Evolutionary conservation across 2,113 vertebrate genomes (phyloP).

Genomic region (Microcebus lehilahytsara): DNA sequence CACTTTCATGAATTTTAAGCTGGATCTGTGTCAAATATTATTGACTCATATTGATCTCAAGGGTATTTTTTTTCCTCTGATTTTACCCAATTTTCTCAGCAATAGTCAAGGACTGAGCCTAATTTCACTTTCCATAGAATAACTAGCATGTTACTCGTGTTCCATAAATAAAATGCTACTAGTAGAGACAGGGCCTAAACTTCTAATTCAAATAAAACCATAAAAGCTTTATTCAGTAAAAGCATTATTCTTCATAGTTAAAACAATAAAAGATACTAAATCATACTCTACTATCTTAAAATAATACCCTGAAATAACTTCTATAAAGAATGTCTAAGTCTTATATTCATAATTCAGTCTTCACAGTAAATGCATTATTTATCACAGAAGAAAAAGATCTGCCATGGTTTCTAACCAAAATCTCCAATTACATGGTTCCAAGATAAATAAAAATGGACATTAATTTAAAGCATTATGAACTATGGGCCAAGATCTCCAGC

Average conservation of each 20-base stretch:
- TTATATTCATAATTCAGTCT: neutral
- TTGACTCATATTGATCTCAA: neutral
- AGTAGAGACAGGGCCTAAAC: neutral
- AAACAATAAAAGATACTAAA: neutral
- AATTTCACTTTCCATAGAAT: neutral
- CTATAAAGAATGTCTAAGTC: neutral
- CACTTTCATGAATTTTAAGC: neutral
- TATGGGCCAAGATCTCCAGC: neutral
- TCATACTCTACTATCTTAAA: neutral
- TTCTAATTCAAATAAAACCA: slow-evolving; percentile 42
- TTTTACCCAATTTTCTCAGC: slow-evolving; percentile 20
- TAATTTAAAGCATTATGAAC: slow-evolving; percentile 38
- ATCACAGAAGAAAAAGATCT: neutral
- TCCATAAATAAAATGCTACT: neutral
- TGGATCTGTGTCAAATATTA: neutral
- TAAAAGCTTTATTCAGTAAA: neutral
- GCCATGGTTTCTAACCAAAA: neutral
- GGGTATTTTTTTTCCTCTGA: neutral
- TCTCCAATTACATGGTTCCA: neutral
- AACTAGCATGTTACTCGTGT: neutral
- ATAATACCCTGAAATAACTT: slow-evolving; percentile 15
- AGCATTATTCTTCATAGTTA: slow-evolving; percentile 19
- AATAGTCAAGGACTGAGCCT: neutral
- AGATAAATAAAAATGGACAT: slow-evolving; percentile 34
- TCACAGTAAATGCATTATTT: neutral